Evolutionary conservation across 2,113 vertebrate species (phyloP), one percentile per base, ranked within the genome.

Genomic region (Isichthys henryi): DNA sequence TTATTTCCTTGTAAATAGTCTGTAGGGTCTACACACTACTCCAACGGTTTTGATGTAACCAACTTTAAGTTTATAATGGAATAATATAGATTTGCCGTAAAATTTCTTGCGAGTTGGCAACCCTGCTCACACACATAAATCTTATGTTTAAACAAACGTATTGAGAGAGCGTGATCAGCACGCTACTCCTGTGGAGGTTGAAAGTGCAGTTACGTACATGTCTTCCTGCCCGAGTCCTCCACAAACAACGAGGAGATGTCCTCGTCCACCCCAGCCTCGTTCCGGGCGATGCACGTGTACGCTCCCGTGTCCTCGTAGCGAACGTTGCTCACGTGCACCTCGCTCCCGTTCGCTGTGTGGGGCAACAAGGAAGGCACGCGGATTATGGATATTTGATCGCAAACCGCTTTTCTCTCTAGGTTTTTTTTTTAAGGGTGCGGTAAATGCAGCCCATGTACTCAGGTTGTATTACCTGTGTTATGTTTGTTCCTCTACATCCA

Each of bases 221-320:
- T 99, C 94, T 99, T 99, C 90, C 98, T 96, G 1, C 97, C 98
- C 19, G 98, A 99, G 93, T 99, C 98, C 93, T 99, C 98, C 90
- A 99, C 97, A 92, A 99, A 99, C 27, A 99, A 97, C 23, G 98
- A 99, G 50, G 98, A 99, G 93, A 99, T 99, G 93, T 99, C 98
- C 93, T 99, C 98, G 91, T 99, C 98, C 90, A 98, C 97, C 0
- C 98, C 98, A 0, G 97, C 98, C 17, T 97, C 96, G 31, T 99
- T 99, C 91, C 94, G 98, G 31, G 98, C 98, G 3, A 99, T 97
- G 90, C 98, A 99, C 23, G 98, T 99, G 56, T 99, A 99, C 0
- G 98, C 98, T 8, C 98, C 98, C 0, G 98, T 99, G 93, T 99
- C 98, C 94, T 99, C 98, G 80, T 98, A 99, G 93, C 97, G 98